Evolutionary conservation across 2,888 invertebrate species (phyloP).

Genomic region (Theodoxus fluviatilis): DNA sequence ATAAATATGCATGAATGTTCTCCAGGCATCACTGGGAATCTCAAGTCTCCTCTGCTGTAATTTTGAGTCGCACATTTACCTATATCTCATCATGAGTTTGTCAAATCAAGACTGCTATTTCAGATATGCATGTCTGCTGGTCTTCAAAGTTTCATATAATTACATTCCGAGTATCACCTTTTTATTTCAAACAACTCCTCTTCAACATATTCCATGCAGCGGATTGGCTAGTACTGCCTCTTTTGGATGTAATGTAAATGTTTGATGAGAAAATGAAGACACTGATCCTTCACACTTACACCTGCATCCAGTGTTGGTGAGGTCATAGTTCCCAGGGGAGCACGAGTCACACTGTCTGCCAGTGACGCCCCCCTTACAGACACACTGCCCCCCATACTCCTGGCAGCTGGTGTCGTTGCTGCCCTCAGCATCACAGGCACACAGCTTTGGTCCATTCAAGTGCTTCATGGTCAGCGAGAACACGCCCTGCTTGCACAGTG

Average conservation of each 20-base stretch:
- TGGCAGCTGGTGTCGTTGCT: constrained; percentile 37
- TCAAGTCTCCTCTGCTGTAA: too few relatives aligned
- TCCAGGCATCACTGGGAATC: too few relatives aligned
- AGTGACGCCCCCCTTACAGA: constrained; percentile 47
- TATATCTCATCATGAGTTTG: too few relatives aligned
- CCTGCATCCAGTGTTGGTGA: constrained; percentile 41
- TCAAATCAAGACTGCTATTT: too few relatives aligned
- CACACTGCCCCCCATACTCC: constrained; percentile 45
- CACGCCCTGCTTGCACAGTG: constrained; percentile 33
- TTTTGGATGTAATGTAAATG: not conserved
- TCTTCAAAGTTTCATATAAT: too few relatives aligned
- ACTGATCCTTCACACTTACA: constrained; percentile 36
- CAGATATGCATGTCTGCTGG: too few relatives aligned
- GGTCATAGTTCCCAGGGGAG: constrained; percentile 38
- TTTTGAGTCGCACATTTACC: too few relatives aligned
- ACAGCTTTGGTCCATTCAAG: constrained; percentile 42
- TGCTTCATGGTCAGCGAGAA: constrained; percentile 42
- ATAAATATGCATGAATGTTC: too few relatives aligned
- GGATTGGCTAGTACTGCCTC: too few relatives aligned
- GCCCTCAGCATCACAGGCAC: constrained; percentile 48
- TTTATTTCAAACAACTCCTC: too few relatives aligned
- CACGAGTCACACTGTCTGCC: constrained; percentile 49
- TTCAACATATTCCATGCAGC: too few relatives aligned
- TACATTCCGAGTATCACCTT: too few relatives aligned
- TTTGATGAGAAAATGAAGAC: not conserved